These are phyloP conservation scores for Philonicus albiceps DNA, from an alignment of 2,888 invertebrate genomes.

Conservation along the genomic window DNA sequence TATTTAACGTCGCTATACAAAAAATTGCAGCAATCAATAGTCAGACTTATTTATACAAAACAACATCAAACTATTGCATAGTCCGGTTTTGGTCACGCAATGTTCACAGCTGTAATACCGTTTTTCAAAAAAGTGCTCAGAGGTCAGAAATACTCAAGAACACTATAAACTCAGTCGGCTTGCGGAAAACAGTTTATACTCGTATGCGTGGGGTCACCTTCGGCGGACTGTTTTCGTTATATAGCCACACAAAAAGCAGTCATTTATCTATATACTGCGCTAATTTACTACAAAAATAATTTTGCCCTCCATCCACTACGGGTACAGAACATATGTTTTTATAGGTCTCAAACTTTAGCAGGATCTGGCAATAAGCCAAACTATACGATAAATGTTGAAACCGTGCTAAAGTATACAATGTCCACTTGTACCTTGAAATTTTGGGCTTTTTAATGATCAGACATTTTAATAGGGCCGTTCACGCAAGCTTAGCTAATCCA, in stretches of 20 bases:
- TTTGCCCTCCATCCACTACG: neutral
- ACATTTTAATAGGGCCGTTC: neutral
- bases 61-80: neutral
- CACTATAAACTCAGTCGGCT: neutral
- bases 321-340: neutral
- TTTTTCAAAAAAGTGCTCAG: neutral
- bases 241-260: neutral
- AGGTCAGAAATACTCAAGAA: neutral
- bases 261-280: neutral
- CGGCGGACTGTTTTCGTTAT: neutral
- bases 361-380: neutral
- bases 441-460: neutral
- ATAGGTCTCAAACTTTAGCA: neutral
- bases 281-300: neutral
- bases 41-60: neutral
- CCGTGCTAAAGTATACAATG: neutral
- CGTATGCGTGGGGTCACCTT: neutral
- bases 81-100: neutral
- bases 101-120: neutral
- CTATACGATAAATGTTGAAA: neutral
- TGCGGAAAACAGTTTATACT: neutral
- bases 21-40: neutral
- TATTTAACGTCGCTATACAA: neutral
- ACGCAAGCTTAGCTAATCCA: neutral
- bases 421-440: neutral